These are phyloP conservation scores for Lepidurus apus DNA, from an alignment of 1,140 invertebrate genomes.

Conservation along the genomic window DNA sequence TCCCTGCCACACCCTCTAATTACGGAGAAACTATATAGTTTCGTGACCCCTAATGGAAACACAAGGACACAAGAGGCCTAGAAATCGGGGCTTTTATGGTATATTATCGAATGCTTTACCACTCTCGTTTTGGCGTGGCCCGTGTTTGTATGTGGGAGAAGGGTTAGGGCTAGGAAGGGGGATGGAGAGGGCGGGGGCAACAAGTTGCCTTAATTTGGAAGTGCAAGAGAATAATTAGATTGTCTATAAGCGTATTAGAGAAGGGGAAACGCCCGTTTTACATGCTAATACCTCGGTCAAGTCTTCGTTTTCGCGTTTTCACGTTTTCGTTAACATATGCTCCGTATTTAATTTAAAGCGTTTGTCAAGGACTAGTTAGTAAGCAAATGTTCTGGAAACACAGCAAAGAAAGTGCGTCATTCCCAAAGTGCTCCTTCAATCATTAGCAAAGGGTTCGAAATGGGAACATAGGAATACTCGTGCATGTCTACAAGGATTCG, in stretches of 20 bases:
- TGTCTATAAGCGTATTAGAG: background rate
- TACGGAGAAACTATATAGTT: background rate
- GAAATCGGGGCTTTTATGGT: background rate
- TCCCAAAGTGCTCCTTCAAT: too few relatives aligned
- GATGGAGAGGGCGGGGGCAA: background rate
- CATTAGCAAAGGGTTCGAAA: background rate
- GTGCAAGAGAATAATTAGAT: background rate
- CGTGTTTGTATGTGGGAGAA: background rate
- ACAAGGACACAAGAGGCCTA: background rate
- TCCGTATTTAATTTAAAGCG: too few relatives aligned
- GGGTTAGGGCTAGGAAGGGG: too few relatives aligned
- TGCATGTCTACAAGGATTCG: too few relatives aligned
- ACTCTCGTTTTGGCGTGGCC: background rate
- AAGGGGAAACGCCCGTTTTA: background rate
- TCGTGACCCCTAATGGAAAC: background rate
- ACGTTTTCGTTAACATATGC: background rate
- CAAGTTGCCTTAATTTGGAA: slow-evolving; percentile 22
- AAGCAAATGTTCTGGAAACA: too few relatives aligned
- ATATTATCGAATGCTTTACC: background rate
- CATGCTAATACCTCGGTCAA: background rate
- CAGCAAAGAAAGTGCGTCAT: too few relatives aligned
- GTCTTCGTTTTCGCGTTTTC: background rate
- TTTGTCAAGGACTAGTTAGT: too few relatives aligned
- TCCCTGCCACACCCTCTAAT: background rate
- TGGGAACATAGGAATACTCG: background rate